Percentiles rank a stretch among this genome's conserved stretches.
Conservation (phyloP, 2,888 invertebrate species). For the Tachina lurida region DNA sequence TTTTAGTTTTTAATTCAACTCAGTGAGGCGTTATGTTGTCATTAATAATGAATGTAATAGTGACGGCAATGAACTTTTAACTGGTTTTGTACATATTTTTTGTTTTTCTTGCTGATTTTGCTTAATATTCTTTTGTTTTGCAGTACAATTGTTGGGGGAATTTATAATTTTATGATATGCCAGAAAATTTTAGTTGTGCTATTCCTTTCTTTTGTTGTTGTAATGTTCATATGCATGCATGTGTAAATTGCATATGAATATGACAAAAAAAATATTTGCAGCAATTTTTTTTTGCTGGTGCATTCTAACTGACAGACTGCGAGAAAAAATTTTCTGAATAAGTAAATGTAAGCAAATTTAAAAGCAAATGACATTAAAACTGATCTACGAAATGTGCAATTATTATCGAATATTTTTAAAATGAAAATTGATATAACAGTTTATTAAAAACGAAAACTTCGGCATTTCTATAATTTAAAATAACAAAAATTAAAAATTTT, state of each 20-base stretch:
- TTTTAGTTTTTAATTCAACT: constrained; percentile 61
- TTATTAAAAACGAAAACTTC: not conserved
- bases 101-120: constrained; percentile 26
- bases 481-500: too few relatives aligned
- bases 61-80: constrained; percentile 83
- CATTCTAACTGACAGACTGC: constrained; percentile 4
- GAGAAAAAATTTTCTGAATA: not conserved
- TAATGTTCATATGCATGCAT: constrained; percentile 18
- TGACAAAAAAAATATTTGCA: not conserved
- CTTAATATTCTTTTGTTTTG: constrained; percentile 46
- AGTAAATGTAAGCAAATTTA: constrained; percentile 1
- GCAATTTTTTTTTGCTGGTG: not conserved
- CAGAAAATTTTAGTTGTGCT: constrained; percentile 45
- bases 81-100: constrained; percentile 73
- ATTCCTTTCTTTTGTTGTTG: not conserved
- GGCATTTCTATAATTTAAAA: too few relatives aligned
- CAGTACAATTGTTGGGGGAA: constrained; percentile 43
- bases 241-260: constrained; percentile 38
- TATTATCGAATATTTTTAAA: not conserved
- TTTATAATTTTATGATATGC: constrained; percentile 34
- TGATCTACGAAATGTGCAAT: not conserved
- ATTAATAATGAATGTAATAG: constrained; percentile 81
- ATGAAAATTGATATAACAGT: not conserved
- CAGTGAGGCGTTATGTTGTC: constrained; percentile 75
- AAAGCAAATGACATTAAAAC: constrained; percentile 8